Conservation (phyloP, 2,888 invertebrate genomes). For the Gandaritis pyraliata region DNA sequence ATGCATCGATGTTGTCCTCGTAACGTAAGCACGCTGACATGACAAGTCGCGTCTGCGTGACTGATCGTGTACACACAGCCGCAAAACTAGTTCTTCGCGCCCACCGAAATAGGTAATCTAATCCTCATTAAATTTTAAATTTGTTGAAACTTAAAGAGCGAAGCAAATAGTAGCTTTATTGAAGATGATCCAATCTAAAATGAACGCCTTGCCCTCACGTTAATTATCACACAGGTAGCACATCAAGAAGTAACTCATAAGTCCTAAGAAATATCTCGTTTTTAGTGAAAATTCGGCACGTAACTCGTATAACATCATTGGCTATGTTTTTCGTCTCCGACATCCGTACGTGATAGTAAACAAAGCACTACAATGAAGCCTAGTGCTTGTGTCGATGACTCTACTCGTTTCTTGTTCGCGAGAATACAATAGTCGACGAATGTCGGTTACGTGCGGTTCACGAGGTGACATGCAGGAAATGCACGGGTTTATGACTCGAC, state of each 20-base stretch:
- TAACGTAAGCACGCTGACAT: conserved; percentile 24
- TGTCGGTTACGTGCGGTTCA: conserved; percentile 25
- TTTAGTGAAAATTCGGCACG: no score
- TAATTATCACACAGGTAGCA: no score
- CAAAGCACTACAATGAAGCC: neutral
- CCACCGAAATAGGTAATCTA: no score
- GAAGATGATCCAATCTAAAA: no score
- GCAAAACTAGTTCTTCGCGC: neutral
- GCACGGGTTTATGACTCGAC: conserved; percentile 6
- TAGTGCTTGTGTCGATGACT: conserved; percentile 2
- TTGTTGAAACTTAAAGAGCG: no score
- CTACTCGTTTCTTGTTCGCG: conserved; percentile 7
- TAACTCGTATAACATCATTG: no score
- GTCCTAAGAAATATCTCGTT: no score
- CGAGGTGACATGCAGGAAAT: conserved; percentile 17
- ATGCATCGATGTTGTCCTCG: conserved; percentile 24
- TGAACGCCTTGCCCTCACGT: no score
- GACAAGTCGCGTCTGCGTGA: conserved; percentile 23
- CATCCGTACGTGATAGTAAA: neutral
- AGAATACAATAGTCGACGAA: conserved; percentile 11
- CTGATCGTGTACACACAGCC: conserved; percentile 13
- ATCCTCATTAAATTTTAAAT: no score
- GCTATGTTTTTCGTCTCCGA: neutral
- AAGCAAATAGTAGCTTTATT: no score
- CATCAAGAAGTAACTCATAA: no score